Conservation (phyloP, 2,113 vertebrate genomes). For the Equus quagga region DNA sequence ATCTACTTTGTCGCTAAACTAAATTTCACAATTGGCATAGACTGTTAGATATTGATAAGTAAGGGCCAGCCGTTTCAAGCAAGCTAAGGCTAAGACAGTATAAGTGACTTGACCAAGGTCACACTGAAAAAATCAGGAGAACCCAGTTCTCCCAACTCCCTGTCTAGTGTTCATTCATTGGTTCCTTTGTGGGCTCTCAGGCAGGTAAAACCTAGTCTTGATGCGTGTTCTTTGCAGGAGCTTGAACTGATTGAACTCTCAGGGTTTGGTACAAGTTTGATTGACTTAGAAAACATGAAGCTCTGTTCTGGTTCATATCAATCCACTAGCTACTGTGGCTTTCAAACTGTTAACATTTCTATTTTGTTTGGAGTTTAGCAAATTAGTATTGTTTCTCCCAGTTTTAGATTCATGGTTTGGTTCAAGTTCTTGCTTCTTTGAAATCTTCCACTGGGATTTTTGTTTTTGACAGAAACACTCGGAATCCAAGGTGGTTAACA, state of each 20-base stretch:
- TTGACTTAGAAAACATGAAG: slow-evolving; percentile 40
- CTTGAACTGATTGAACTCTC: slow-evolving; percentile 16
- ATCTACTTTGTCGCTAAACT: slow-evolving; percentile 41
- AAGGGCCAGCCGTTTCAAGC: slow-evolving; percentile 12
- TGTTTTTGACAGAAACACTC: slow-evolving; percentile 62
- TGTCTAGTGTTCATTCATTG: background rate
- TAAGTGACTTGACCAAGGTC: slow-evolving; percentile 50
- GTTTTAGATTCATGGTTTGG: slow-evolving; percentile 30
- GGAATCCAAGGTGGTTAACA: slow-evolving; percentile 32
- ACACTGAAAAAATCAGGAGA: slow-evolving; percentile 18
- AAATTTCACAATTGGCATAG: slow-evolving; percentile 36
- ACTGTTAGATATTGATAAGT: background rate
- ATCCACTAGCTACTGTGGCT: slow-evolving; percentile 46
- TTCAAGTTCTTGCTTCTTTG: slow-evolving; percentile 65
- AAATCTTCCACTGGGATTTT: slow-evolving; percentile 65
- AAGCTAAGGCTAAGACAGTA: background rate
- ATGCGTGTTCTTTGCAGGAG: slow-evolving; percentile 18
- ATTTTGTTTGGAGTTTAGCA: slow-evolving; percentile 66
- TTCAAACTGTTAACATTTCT: slow-evolving; percentile 52
- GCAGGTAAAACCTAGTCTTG: slow-evolving; percentile 6
- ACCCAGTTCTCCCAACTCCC: background rate
- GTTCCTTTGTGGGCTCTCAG: background rate
- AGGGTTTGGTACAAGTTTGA: slow-evolving; percentile 33
- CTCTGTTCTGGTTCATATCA: slow-evolving; percentile 56
- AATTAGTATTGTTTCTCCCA: slow-evolving; percentile 36